Percentiles rank a stretch among this genome's conserved stretches.
These are phyloP conservation scores for Astyanax mexicanus DNA, from an alignment of 2,797 vertebrate species.

Conservation along the genomic window DNA sequence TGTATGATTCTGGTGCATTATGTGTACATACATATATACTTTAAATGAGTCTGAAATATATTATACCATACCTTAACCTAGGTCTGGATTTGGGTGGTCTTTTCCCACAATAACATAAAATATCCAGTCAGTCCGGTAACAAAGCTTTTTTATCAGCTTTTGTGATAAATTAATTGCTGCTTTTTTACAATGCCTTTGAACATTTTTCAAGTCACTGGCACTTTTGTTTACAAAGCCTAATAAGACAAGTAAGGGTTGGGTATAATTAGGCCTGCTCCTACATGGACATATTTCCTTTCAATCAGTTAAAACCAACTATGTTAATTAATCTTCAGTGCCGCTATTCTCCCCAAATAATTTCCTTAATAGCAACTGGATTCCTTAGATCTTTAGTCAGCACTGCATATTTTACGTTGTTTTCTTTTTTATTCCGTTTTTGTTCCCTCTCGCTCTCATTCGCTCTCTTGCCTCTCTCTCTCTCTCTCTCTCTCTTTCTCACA, in stretches of 20 bases:
- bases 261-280: constrained; percentile 77
- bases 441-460: constrained; percentile 42
- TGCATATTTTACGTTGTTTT: constrained; percentile 73
- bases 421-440: constrained; percentile 47
- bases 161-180: constrained; percentile 59
- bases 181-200: constrained; percentile 75
- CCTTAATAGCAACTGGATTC: constrained; percentile 74
- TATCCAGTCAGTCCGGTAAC: constrained; percentile 68
- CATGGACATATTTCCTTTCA: constrained; percentile 76
- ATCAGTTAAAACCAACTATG: constrained; percentile 75
- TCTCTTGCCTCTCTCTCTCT: constrained; percentile 6
- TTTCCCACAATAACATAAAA: constrained; percentile 58
- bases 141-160: constrained; percentile 68
- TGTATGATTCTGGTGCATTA: neutral
- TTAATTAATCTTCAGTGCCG: constrained; percentile 82
- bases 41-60: neutral
- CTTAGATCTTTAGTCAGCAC: constrained; percentile 81
- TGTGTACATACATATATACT: neutral
- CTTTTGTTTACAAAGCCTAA: constrained; percentile 80
- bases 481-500: neutral
- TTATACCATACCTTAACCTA: constrained; percentile 21
- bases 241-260: constrained; percentile 77
- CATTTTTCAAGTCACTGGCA: constrained; percentile 72
- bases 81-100: constrained; percentile 54
- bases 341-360: constrained; percentile 78